Base-by-base conservation (phyloP, 2,113 vertebrate genomes). In the Pogonocichla stellata region DNA sequence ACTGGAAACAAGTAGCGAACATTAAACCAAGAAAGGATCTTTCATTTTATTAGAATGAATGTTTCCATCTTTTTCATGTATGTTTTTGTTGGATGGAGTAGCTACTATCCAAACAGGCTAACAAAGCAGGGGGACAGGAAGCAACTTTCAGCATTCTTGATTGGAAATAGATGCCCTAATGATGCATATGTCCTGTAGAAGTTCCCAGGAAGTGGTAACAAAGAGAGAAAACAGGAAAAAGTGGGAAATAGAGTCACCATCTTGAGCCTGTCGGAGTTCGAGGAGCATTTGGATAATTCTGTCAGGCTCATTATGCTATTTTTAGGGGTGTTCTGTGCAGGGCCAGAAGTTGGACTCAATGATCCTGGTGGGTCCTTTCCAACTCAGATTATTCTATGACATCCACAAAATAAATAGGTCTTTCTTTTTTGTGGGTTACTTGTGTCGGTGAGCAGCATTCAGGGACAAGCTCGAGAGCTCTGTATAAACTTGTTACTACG, bases 321-420 rank as follows among this genome's bases (percentile, higher is more conserved):
- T 19, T 48, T 48, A 28, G 12, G 19, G 8, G 24, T 65, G 12
- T 40, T 54, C 60, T 66, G 10, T 66, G 24, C 34, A 42, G 34
- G 42, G 31, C 31, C 12, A 66, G 43, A 36, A 57, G 16, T 1
- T 74, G 17, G 16, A 31, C 43, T 50, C 0, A 0, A 3, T 40
- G 19, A 34, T 57, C 29, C 29, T 57, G 50, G 10, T 65, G 24
- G 42, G 3, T 34, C 19, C 10, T 66, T 75, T 57, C 13, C 16
- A 57, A 25, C 10, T 57, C 25, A 48, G 12, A 15, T 33, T 65
- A 56, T 74, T 65, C 50, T n/a, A 8, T 25, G 5, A 34, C 50
- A 65, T 5, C 18, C 38, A 54, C 8, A 38, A 73, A 82, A 88
- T 14, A 29, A 51, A 33, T 3, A 43, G 6, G 7, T 50, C 0